A percentile compares a stretch with the other conserved stretches of the same genome.
Evolutionary conservation across 2,888 invertebrate genomes (phyloP).

Genomic region (Pachydiplax longipennis): DNA sequence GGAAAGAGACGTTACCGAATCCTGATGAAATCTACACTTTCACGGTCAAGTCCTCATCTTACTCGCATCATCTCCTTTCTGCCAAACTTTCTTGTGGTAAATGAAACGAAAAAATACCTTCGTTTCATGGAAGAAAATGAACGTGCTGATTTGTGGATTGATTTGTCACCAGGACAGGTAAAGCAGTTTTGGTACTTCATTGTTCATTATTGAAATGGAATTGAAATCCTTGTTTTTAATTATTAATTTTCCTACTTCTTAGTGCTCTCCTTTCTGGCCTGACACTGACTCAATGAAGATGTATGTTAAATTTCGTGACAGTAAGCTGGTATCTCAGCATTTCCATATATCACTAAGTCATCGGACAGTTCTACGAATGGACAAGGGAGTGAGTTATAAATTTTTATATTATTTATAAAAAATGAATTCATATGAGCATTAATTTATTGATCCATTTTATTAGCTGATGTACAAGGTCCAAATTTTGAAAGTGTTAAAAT

Average conservation of each 20-base stretch:
- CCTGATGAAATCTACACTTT: conserved; percentile 72
- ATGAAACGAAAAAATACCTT: conserved; percentile 69
- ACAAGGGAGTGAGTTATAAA: conserved; percentile 76
- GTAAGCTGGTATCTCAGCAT: conserved; percentile 77
- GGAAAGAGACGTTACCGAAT: conserved; percentile 75
- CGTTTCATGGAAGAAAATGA: conserved; percentile 88
- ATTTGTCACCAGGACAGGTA: conserved; percentile 70
- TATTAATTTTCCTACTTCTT: conserved; percentile 48
- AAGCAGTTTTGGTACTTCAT: not conserved
- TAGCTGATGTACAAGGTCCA: too few relatives aligned
- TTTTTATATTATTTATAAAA: too few relatives aligned
- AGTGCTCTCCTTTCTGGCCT: conserved; percentile 78
- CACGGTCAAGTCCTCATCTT: conserved; percentile 74
- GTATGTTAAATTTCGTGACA: conserved; percentile 80
- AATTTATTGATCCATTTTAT: too few relatives aligned
- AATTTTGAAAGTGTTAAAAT: too few relatives aligned
- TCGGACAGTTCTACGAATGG: conserved; percentile 80
- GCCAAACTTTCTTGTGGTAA: conserved; percentile 80
- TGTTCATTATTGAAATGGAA: not conserved
- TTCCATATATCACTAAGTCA: conserved; percentile 75
- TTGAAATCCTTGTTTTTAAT: not conserved
- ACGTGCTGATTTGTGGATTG: conserved; percentile 83
- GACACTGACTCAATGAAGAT: conserved; percentile 81
- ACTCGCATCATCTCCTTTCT: conserved; percentile 81
- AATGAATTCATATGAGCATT: too few relatives aligned